These are phyloP conservation scores for Apeira syringaria DNA, from an alignment of 2,888 invertebrate species.

Conservation along the genomic window DNA sequence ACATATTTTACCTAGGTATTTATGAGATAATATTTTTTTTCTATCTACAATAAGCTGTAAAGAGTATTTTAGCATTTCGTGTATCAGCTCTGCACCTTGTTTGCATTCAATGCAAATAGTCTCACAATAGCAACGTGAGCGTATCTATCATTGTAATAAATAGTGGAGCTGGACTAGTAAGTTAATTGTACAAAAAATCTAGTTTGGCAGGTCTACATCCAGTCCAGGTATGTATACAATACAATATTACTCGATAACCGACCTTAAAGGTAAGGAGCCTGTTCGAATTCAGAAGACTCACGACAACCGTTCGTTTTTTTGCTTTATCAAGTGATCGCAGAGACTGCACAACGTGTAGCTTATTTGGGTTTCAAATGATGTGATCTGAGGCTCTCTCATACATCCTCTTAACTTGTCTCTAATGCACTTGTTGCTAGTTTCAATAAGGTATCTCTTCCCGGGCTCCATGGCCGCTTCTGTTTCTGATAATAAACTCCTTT, in stretches of 20 bases:
- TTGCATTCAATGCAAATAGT: slow-evolving; percentile 11
- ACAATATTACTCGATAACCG: background rate
- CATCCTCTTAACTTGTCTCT: slow-evolving; percentile 45
- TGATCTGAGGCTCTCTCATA: slow-evolving; percentile 43
- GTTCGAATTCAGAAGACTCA: background rate
- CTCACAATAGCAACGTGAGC: slow-evolving; percentile 2
- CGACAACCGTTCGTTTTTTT: slow-evolving; percentile 3
- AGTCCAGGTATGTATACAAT: background rate
- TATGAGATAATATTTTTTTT: too few species aligned
- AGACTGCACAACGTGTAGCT: slow-evolving; percentile 31
- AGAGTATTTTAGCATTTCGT: too few species aligned
- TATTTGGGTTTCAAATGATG: slow-evolving; percentile 38
- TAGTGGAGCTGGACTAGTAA: slow-evolving; percentile 1
- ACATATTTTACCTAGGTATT: too few species aligned
- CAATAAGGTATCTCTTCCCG: slow-evolving; percentile 46
- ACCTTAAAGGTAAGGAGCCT: background rate
- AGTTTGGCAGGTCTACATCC: slow-evolving; percentile 11
- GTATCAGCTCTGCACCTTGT: background rate
- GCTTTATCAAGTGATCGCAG: slow-evolving; percentile 24
- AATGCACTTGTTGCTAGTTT: slow-evolving; percentile 43
- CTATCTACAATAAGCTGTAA: too few species aligned
- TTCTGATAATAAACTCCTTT: slow-evolving; percentile 32
- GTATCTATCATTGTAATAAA: slow-evolving; percentile 1
- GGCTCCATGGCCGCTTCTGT: slow-evolving; percentile 47
- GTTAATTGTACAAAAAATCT: slow-evolving; percentile 6